Conservation (phyloP, 2,888 invertebrate species). For the Hipparchia semele region DNA sequence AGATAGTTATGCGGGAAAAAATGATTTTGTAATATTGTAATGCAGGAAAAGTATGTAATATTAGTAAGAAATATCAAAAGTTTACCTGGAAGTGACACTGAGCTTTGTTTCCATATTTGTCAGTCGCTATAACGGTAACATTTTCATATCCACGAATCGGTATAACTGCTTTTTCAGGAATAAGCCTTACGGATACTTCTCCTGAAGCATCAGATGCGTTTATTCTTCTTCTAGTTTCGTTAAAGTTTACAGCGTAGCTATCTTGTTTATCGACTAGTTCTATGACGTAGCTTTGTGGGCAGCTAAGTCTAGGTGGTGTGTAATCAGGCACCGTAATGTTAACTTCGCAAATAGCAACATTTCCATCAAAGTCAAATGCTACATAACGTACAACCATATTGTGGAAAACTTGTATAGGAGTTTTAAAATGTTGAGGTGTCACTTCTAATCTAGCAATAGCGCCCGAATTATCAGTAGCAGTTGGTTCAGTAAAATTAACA, state of each 20-base stretch:
- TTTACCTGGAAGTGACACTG: conserved; percentile 95
- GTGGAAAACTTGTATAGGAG: conserved; percentile 93
- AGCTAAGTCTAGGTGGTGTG: conserved; percentile 94
- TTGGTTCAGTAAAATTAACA: conserved; percentile 96
- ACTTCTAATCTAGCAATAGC: conserved; percentile 96
- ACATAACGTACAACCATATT: conserved; percentile 97
- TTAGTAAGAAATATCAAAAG: conserved; percentile 13
- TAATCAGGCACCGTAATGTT: conserved; percentile 97
- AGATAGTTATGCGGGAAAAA: background rate
- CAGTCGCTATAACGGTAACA: conserved; percentile 94
- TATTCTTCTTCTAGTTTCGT: conserved; percentile 92
- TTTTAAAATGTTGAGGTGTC: conserved; percentile 95
- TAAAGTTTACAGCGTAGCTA: conserved; percentile 95
- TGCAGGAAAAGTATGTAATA: background rate
- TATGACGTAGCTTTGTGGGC: conserved; percentile 97
- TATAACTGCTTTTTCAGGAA: conserved; percentile 92
- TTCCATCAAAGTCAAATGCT: conserved; percentile 98
- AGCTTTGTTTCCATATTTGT: conserved; percentile 94
- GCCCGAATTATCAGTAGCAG: conserved; percentile 97
- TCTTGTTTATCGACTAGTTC: conserved; percentile 95
- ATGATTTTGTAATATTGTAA: background rate
- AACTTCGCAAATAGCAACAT: conserved; percentile 98
- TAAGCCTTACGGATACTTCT: conserved; percentile 91
- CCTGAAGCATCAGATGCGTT: conserved; percentile 95
- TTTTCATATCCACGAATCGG: conserved; percentile 95